These are phyloP conservation scores for Carcina quercana DNA, from an alignment of 2,888 invertebrate species.

Conservation along the genomic window DNA sequence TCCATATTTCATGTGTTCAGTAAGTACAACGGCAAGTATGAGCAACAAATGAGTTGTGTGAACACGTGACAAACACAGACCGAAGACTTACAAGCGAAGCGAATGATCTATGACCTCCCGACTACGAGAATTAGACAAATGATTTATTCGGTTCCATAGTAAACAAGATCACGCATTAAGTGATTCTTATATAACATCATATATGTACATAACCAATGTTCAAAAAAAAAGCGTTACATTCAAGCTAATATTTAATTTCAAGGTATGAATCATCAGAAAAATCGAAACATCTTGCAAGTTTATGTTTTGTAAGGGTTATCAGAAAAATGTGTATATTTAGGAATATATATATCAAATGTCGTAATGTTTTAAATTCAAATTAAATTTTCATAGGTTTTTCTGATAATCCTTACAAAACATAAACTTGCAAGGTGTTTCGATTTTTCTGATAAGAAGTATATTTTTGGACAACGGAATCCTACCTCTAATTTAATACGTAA, in stretches of 20 bases:
- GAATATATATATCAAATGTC: too few species aligned
- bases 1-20: constrained; percentile 13
- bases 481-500: not conserved
- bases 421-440: too few species aligned
- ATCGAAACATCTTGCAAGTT: too few species aligned
- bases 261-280: too few species aligned
- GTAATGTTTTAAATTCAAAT: too few species aligned
- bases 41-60: constrained; percentile 9
- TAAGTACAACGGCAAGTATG: constrained; percentile 6
- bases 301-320: too few species aligned
- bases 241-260: not conserved
- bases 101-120: constrained; percentile 28
- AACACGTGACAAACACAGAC: constrained; percentile 21
- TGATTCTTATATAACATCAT: constrained; percentile 2
- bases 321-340: too few species aligned
- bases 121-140: constrained; percentile 15
- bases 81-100: constrained; percentile 28
- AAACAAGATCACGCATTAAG: constrained; percentile 7
- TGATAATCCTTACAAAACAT: too few species aligned
- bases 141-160: constrained; percentile 2
- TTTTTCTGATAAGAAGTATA: too few species aligned
- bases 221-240: not conserved
- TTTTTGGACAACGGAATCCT: too few species aligned
- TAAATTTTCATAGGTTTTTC: too few species aligned
- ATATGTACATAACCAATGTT: not conserved